Conservation (phyloP, 2,888 invertebrate species). For the Hofmannophila pseudospretella region DNA sequence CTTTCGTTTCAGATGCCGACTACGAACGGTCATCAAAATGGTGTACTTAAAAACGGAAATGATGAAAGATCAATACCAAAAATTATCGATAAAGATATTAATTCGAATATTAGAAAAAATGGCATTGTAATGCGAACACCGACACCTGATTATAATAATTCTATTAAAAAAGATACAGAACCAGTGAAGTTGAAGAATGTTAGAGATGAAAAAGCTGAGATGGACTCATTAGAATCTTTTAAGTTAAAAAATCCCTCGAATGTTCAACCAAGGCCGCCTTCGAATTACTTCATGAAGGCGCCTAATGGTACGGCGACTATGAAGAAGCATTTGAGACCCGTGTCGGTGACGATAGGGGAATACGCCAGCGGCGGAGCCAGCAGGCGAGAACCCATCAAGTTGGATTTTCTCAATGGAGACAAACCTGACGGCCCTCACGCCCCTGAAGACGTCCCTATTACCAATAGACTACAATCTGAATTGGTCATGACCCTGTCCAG, state of each 20-base stretch:
- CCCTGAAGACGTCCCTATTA: conserved; percentile 72
- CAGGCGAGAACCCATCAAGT: conserved; percentile 81
- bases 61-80: conserved; percentile 26
- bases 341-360: conserved; percentile 85
- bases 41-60: conserved; percentile 35
- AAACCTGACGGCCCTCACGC: conserved; percentile 53
- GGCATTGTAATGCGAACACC: conserved; percentile 54
- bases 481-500: conserved; percentile 85
- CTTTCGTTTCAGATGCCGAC: conserved; percentile 58
- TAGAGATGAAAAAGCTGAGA: conserved; percentile 80
- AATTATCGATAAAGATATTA: conserved; percentile 33
- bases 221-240: conserved; percentile 87
- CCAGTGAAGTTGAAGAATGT: conserved; percentile 37
- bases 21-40: conserved; percentile 52
- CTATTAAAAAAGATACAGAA: conserved; percentile 27
- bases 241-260: conserved; percentile 81
- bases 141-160: conserved; percentile 61
- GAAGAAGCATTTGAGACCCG: conserved; percentile 77
- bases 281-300: conserved; percentile 81
- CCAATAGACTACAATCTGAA: conserved; percentile 84
- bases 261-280: conserved; percentile 81
- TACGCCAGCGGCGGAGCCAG: conserved; percentile 75
- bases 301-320: conserved; percentile 75
- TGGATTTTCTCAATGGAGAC: conserved; percentile 81
- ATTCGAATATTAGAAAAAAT: conserved; percentile 49